Base-by-base conservation (phyloP, 2,888 invertebrate species). In the Blera fallax region DNA sequence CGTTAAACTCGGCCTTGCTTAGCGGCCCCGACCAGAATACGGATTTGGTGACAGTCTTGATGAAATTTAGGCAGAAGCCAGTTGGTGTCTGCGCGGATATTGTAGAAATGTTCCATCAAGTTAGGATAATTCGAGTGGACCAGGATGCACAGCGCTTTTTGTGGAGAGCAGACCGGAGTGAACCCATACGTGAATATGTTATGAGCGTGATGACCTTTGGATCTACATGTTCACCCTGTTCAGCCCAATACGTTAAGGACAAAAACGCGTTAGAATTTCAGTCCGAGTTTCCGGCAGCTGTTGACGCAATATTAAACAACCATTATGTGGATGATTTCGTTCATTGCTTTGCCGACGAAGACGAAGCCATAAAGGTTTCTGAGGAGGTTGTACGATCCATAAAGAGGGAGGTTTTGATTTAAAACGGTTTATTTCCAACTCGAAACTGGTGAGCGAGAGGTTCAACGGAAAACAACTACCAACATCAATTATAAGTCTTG, bases 61-160 rank as follows among this genome's bases (percentile, higher is more conserved):
- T 90, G 73, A 88, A 89, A 32, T 90, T 90, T 58, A 67, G 90
- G 8, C 84, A 88, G 73, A 43, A 76, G 3, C 37, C 62, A 0
- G 58, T 89, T 0, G 90, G 89, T 0, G 73, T 90, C 1, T 88
- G 90, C 87, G 24, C 24, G 0, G 91, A 91, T 56, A 89, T 91
- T 0, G 87, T 77, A 5, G 90, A 91, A 56, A 90, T 91, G 90
- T 90, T 90, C 54, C 77, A 88, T 3, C 90, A 89, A 40, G 76
- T 91, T 0, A 87, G 87, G 8, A 88, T 91, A 1, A 14, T 64
- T 0, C 34, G 81, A 8, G 87, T 87, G 11, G 90, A 90, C 69
- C 88, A 88, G 43, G 56, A 87, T 40, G 58, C 88, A 0, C 89
- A 89, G 74, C 34, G 89, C 11, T 89, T 88, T 84, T 27, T 90